phyloP scores from a whole-genome alignment of 1,140 invertebrate species.

The Matsumurasca onukii region DNA sequence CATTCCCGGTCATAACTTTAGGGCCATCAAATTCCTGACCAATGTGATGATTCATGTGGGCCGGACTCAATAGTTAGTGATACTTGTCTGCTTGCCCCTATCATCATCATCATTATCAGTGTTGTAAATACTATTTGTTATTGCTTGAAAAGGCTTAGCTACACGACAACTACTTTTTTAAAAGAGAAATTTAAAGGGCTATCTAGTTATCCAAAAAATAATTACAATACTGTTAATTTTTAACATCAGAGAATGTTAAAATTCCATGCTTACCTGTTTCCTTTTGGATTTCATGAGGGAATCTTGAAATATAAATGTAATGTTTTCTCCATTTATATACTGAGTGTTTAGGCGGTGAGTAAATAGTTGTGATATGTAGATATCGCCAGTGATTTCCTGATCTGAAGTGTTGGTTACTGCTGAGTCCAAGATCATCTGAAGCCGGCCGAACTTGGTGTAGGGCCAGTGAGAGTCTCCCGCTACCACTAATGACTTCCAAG shows the following conservation, averaged over 20 bases:
- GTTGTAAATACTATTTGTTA: background rate
- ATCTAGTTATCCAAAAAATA: background rate
- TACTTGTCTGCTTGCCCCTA: background rate
- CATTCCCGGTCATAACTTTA: too few species aligned
- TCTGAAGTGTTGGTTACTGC: background rate
- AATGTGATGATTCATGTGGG: background rate
- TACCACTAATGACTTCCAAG: background rate
- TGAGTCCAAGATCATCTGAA: background rate
- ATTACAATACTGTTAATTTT: constrained; percentile 1
- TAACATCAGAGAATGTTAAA: too few species aligned
- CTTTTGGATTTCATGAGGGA: background rate
- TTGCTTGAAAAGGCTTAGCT: background rate
- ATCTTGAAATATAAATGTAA: constrained; percentile 1
- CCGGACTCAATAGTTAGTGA: background rate
- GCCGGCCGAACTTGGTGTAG: background rate
- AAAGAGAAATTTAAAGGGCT: background rate
- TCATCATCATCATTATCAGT: background rate
- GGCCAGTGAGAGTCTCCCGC: background rate
- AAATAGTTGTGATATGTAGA: background rate
- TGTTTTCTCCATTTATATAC: constrained; percentile 2
- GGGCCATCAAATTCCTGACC: too few species aligned
- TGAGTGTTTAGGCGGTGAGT: background rate
- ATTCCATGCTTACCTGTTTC: background rate
- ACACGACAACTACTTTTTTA: background rate
- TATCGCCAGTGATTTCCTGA: background rate